Percentiles rank a stretch among this genome's conserved stretches.
Evolutionary conservation across 1,140 invertebrate species (phyloP).

Genomic region (Nasonia giraulti): DNA sequence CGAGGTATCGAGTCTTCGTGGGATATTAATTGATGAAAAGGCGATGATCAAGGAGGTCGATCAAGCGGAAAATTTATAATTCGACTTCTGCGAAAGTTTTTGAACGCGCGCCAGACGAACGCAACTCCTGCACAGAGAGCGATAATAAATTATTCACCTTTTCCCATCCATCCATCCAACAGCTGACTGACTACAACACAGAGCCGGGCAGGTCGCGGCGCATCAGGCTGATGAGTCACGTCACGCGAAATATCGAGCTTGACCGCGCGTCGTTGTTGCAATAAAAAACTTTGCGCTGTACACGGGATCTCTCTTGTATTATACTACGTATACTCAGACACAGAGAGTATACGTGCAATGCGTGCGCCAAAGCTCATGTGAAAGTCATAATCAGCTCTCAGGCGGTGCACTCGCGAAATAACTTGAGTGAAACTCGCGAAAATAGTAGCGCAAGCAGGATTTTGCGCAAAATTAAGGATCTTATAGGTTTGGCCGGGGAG

Average conservation of each 20-base stretch:
- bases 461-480: constrained; percentile 19
- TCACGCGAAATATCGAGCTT: constrained; percentile 28
- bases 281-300: neutral
- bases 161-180: neutral
- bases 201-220: too few relatives aligned
- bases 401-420: neutral
- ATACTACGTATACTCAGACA: neutral
- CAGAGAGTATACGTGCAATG: neutral
- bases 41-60: too few relatives aligned
- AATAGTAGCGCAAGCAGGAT: neutral
- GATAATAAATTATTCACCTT: neutral
- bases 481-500: neutral
- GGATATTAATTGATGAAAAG: too few relatives aligned
- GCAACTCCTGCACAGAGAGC: neutral
- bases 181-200: too few relatives aligned
- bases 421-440: constrained; percentile 46
- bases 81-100: too few relatives aligned
- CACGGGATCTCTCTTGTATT: neutral
- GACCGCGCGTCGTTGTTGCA: neutral
- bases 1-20: too few relatives aligned
- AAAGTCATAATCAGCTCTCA: constrained; percentile 44
- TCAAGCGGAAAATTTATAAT: too few relatives aligned
- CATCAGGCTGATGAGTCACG: constrained; percentile 8
- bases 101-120: too few relatives aligned
- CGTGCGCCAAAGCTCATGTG: constrained; percentile 23